Base-by-base conservation (phyloP, 2,888 invertebrate species). In the Melanophora roralis region DNA sequence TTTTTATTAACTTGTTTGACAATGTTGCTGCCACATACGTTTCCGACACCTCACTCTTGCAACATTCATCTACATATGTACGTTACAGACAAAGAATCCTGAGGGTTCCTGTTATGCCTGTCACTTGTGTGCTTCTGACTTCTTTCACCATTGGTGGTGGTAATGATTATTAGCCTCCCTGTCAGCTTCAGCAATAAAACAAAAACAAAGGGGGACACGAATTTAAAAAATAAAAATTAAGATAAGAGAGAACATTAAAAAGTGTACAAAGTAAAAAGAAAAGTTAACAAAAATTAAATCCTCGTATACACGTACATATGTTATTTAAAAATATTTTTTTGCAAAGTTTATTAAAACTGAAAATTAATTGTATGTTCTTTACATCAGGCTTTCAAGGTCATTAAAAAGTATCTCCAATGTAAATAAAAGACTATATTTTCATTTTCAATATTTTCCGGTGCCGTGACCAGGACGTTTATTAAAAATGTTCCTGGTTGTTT, bases 121-220 rank as follows among this genome's bases (percentile, higher is more conserved):
- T 65, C 55, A 43, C 36, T 69, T 64, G 51, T 59, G 12, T 69
- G 69, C 65, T 69, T 69, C 59, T 79, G 79, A 75, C 74, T 79
- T 79, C 53, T 59, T 65, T 71, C 79, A 45, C 79, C 59, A 57
- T 49, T 79, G 79, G 79, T 75, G 78, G 74, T 79, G 69, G 60
- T 67, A 71, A 79, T 71, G 71, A 74, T 79, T 79, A 79, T 79
- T 79, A 75, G 79, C 79, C 69, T 51, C 45, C 43, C 32, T 59
- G 69, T 64, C 74, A 64, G 57, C 64, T 59, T 9, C 43, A 67
- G 60, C 51, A 43, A 59, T 55, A 68, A 68, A 73, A 43, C 12
- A 57, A 40, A 78, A 73, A n/a, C 55, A 43, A 51, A 43, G 78
- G 78, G 47, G 67, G 73, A 9, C 47, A 78, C 60, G 47, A 16